Evolutionary conservation across 2,888 invertebrate species (phyloP).

Genomic region (Epinotia ramella): DNA sequence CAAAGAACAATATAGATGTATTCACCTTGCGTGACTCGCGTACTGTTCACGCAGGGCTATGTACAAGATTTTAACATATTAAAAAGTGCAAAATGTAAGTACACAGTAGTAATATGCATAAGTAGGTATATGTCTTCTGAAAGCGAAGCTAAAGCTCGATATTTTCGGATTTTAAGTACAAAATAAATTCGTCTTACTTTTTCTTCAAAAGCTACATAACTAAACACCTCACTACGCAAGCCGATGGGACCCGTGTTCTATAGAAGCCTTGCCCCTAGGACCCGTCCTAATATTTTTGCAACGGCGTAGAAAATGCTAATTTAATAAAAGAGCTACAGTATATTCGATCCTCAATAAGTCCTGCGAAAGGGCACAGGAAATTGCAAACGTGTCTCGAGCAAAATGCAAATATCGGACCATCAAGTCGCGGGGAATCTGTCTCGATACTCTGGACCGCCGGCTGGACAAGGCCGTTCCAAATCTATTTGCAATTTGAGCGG

Average conservation of each 20-base stretch:
- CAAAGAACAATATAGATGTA: constrained; percentile 5
- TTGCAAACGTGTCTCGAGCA: constrained; percentile 2
- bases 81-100: not conserved
- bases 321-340: constrained; percentile 5
- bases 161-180: too few relatives aligned
- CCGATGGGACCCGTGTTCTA: too few relatives aligned
- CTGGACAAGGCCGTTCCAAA: constrained; percentile 6
- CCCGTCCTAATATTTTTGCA: not conserved
- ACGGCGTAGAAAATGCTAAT: not conserved
- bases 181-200: too few relatives aligned
- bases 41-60: constrained; percentile 17
- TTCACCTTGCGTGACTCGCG: constrained; percentile 11
- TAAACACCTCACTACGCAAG: too few relatives aligned
- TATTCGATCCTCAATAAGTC: constrained; percentile 3
- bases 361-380: constrained; percentile 16
- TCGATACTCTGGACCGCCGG: not conserved
- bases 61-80: constrained; percentile 5
- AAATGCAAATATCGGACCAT: constrained; percentile 15
- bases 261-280: too few relatives aligned
- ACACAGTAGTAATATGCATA: not conserved
- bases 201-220: too few relatives aligned
- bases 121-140: too few relatives aligned
- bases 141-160: too few relatives aligned
- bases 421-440: not conserved
- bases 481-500: not conserved